A percentile compares a stretch with the other conserved stretches of the same genome.
Conservation (phyloP, 2,113 vertebrate species). For the Stegostoma tigrinum region DNA sequence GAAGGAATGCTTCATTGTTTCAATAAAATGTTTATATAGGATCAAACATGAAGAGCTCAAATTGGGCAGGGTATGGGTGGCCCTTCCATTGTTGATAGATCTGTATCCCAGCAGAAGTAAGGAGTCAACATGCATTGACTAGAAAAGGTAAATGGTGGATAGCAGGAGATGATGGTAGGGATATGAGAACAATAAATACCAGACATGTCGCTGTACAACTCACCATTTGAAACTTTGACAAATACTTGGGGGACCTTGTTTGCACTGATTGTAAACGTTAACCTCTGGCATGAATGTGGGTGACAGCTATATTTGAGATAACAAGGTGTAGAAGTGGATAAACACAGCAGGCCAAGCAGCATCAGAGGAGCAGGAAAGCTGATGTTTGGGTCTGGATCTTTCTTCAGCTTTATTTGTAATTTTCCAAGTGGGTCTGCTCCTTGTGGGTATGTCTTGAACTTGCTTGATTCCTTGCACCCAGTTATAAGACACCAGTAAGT, state of each 20-base stretch:
- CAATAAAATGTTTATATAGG: neutral
- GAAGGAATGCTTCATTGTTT: neutral
- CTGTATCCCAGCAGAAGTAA: neutral
- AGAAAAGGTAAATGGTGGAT: neutral
- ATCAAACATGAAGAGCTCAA: neutral
- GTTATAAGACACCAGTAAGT: neutral
- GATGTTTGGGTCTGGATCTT: too few species aligned
- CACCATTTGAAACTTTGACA: too few species aligned
- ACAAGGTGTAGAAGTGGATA: too few species aligned
- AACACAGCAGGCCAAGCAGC: too few species aligned
- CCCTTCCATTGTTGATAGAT: neutral
- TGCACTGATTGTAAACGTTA: too few species aligned
- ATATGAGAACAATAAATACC: neutral
- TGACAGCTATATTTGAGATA: too few species aligned
- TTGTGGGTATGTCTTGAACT: neutral
- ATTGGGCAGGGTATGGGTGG: neutral
- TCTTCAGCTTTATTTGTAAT: neutral
- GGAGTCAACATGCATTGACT: neutral
- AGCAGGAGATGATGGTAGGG: neutral
- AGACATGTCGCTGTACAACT: neutral
- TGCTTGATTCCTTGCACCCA: neutral
- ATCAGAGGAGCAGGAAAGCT: too few species aligned
- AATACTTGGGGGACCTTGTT: too few species aligned
- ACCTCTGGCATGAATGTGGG: too few species aligned
- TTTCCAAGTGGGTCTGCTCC: neutral